phyloP scores from a whole-genome alignment of 2,113 vertebrate genomes.

The Corythoichthys haematopterus region DNA sequence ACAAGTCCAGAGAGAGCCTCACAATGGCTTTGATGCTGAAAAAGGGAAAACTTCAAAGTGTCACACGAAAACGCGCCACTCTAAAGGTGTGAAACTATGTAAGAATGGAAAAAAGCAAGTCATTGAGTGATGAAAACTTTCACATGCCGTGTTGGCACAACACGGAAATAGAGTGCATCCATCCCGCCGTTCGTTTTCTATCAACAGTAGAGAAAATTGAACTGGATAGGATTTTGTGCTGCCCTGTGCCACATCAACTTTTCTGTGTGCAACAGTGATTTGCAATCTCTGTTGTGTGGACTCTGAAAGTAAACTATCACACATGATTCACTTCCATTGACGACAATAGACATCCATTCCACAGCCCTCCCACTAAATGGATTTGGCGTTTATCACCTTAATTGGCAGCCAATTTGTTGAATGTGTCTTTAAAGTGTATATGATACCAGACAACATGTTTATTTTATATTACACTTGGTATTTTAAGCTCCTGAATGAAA shows the following conservation, averaged over 20 bases:
- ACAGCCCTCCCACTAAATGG: not conserved
- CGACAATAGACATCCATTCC: no score
- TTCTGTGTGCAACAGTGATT: conserved; percentile 1
- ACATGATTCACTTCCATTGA: not conserved
- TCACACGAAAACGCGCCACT: not conserved
- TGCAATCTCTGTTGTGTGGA: not conserved
- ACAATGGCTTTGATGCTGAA: conserved; percentile 5
- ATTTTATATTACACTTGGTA: no score
- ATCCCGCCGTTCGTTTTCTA: not conserved
- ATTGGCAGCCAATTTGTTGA: no score
- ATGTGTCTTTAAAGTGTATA: no score
- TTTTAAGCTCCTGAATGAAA: no score
- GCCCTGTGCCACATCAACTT: not conserved
- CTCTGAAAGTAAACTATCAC: not conserved
- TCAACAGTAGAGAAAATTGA: not conserved
- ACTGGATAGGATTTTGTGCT: not conserved
- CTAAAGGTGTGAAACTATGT: not conserved
- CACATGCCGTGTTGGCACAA: not conserved
- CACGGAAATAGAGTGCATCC: not conserved
- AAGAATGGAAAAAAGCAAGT: not conserved
- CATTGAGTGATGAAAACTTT: not conserved
- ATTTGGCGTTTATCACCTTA: not conserved
- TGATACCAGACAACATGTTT: no score
- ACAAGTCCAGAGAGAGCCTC: not conserved
- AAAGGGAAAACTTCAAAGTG: conserved; percentile 6